Percentiles rank a stretch among this genome's conserved stretches.
phyloP scores from a whole-genome alignment of 2,797 vertebrate genomes.

The Chanos chanos region DNA sequence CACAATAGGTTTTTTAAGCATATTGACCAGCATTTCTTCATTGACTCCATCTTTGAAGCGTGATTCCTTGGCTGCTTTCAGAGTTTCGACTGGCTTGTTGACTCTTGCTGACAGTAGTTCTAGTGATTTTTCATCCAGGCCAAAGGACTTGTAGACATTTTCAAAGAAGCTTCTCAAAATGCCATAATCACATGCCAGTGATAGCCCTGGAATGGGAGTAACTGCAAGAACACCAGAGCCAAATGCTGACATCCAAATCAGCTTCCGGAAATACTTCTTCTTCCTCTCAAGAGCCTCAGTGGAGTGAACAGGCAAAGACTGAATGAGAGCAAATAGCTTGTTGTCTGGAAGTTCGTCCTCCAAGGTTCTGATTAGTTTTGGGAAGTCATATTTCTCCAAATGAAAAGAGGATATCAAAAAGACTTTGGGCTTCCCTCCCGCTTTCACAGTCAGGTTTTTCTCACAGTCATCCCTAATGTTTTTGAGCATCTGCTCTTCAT shows the following conservation, averaged over 20 bases:
- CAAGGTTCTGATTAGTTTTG: constrained; percentile 1
- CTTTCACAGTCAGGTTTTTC: constrained; percentile 6
- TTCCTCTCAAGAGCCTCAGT: constrained; percentile 24
- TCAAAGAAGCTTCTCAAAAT: constrained; percentile 36
- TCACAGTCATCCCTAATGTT: constrained; percentile 22
- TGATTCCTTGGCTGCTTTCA: background rate
- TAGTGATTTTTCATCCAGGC: constrained; percentile 35
- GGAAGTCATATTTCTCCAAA: constrained; percentile 30
- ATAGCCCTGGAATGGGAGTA: constrained; percentile 30
- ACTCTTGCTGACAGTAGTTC: background rate
- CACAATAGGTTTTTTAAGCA: background rate
- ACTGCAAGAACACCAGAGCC: constrained; percentile 9
- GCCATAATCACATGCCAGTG: constrained; percentile 13
- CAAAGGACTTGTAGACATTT: constrained; percentile 28
- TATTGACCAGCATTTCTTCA: background rate
- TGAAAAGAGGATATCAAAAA: constrained; percentile 33
- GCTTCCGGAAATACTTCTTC: constrained; percentile 6
- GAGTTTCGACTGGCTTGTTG: background rate
- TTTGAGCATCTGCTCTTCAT: constrained; percentile 20
- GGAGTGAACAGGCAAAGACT: constrained; percentile 26
- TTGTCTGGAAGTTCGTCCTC: constrained; percentile 11
- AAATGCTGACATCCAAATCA: background rate
- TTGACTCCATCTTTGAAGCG: constrained; percentile 16
- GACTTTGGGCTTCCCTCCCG: background rate
- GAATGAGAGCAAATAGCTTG: constrained; percentile 12